Base-by-base conservation (phyloP, 2,797 vertebrate genomes). In the Gila robusta region DNA sequence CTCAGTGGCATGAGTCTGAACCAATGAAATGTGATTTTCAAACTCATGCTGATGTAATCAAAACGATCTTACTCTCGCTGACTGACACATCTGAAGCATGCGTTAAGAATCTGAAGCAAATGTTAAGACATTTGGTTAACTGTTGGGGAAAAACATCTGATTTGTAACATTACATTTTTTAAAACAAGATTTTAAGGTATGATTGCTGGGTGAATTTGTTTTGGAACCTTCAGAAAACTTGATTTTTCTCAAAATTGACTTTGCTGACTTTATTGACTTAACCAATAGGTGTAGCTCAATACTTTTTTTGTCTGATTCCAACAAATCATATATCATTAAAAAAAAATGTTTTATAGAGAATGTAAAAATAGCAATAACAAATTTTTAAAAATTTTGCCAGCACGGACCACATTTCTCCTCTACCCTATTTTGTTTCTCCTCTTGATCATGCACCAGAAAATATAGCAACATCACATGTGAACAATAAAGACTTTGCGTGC, bases 371-470 rank as follows among this genome's bases (percentile, higher is more conserved):
- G 4, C 9, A 26, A 26, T 62, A 14, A 12, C n/a, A 6, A 2
- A 1, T 28, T 28, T 16, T 16, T 64, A 1, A 1, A 0, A 7
- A 28, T 3, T 16, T 28, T 64, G 26, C 26, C 26, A 16, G 26
- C 62, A 64, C 12, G 6, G 62, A 28, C 28, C 14, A 32, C 26
- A n/a, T 92, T 90, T 93, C 89, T 94, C 92, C 77, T 81, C 35
- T 77, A 5, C 37, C 93, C 78, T 86, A 17, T 71, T 66, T 66
- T 66, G 88, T 90, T 92, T 93, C 88, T 91, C 91, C 90, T 94
- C 88, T 94, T 92, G 76, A 67, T 26, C 37, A 39, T 86, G 79
- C 16, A 82, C 54, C 5, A 44, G 69, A 79, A 91, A 90, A 86
- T 52, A 67, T 91, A 89, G 66, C 86, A 87, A 89, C 90, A 76